These are phyloP conservation scores for Alauda arvensis DNA, from an alignment of 2,797 vertebrate species.

Conservation along the genomic window DNA sequence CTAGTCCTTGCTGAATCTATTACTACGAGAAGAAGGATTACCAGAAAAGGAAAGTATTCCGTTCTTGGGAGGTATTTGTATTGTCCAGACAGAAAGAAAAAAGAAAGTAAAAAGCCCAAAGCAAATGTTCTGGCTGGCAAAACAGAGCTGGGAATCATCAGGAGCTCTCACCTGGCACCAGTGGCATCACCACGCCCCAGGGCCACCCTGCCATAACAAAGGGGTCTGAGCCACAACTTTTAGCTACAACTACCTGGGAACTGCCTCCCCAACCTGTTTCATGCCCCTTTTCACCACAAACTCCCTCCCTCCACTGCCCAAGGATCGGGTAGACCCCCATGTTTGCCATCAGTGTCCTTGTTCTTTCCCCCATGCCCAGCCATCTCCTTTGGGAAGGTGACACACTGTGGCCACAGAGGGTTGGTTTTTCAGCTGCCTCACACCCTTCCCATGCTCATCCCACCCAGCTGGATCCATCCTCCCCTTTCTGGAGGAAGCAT, in stretches of 20 bases:
- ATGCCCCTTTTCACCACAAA: neutral
- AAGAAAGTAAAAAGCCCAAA: neutral
- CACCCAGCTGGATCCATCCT: neutral
- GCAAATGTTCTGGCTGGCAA: neutral
- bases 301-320: neutral
- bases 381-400: neutral
- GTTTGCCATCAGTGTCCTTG: neutral
- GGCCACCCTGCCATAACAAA: neutral
- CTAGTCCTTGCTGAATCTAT: neutral
- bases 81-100: neutral
- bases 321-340: fast-evolving
- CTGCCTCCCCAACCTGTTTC: neutral
- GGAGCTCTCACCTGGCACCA: neutral
- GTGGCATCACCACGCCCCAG: fast-evolving
- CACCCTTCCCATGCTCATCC: neutral
- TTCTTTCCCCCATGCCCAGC: neutral
- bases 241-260: neutral
- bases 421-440: neutral
- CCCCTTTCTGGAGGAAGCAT: neutral
- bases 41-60: neutral
- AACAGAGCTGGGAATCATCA: neutral
- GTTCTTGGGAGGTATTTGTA: neutral
- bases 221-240: fast-evolving
- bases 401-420: fast-evolving
- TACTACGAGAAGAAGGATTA: neutral